phyloP scores from a whole-genome alignment of 2,797 vertebrate species.

The Serranus cabrilla region DNA sequence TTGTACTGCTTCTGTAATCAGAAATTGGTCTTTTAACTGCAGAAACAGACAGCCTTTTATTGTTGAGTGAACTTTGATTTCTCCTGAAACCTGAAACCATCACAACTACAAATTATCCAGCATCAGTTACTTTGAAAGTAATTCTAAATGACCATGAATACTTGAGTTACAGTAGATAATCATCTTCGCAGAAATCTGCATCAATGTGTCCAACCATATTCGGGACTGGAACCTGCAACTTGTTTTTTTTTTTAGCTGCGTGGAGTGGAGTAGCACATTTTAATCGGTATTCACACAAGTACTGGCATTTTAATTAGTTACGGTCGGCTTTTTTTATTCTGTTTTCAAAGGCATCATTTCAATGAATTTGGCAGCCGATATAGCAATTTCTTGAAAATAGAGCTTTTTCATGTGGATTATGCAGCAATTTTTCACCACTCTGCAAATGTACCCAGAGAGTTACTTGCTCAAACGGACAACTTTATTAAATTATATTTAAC shows the following conservation, averaged over 20 bases:
- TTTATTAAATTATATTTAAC: too few relatives aligned
- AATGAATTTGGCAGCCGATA: too few relatives aligned
- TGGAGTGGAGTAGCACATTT: background rate
- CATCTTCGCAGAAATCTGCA: background rate
- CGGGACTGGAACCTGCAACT: background rate
- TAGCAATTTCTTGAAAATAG: too few relatives aligned
- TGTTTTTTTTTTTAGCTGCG: background rate
- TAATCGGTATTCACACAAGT: background rate
- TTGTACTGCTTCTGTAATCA: background rate
- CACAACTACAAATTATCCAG: background rate
- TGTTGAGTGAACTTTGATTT: background rate
- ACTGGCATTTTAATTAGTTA: background rate
- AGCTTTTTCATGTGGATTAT: too few relatives aligned
- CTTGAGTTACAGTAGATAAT: background rate
- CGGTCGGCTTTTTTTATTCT: background rate
- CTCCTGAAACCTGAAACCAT: background rate
- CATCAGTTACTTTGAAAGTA: background rate
- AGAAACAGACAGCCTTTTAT: background rate
- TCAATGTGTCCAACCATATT: background rate
- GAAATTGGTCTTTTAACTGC: background rate
- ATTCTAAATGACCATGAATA: background rate
- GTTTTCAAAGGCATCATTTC: background rate
- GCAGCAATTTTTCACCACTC: too few relatives aligned
- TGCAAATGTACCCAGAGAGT: too few relatives aligned
- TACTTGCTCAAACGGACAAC: too few relatives aligned